Conservation (phyloP, 2,113 vertebrate genomes). For the Microtus richardsoni region DNA sequence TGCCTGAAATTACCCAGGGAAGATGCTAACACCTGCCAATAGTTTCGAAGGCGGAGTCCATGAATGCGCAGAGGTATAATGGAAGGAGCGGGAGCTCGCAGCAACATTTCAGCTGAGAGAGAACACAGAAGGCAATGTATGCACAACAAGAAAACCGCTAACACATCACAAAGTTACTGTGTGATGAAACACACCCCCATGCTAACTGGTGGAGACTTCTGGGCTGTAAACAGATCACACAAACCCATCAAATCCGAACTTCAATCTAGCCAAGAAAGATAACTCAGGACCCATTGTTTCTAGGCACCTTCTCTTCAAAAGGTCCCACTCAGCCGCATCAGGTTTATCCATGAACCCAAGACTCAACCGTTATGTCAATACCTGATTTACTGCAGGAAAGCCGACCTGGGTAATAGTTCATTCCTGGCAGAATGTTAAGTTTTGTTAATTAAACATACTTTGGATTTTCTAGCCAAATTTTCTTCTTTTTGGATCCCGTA, state of each 20-base stretch:
- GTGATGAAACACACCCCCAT: neutral
- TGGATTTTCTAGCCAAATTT: slow-evolving; percentile 51
- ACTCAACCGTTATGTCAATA: neutral
- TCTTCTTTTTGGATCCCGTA: neutral
- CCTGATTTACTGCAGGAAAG: neutral
- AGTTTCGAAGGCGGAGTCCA: slow-evolving; percentile 79
- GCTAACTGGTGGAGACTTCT: neutral
- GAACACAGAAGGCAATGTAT: slow-evolving; percentile 65
- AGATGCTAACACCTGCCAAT: slow-evolving; percentile 83
- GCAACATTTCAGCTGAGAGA: slow-evolving; percentile 63
- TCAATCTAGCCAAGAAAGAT: neutral
- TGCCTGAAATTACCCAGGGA: slow-evolving; percentile 79
- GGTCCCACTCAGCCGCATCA: neutral
- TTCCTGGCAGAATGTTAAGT: neutral
- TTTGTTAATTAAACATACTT: slow-evolving; percentile 50
- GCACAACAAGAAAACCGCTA: slow-evolving; percentile 62
- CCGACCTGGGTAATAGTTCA: neutral
- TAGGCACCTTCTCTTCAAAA: neutral
- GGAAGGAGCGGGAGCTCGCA: slow-evolving; percentile 58
- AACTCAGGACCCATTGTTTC: neutral
- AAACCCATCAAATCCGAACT: neutral
- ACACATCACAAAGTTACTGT: slow-evolving; percentile 64
- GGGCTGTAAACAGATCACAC: neutral
- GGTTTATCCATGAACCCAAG: neutral
- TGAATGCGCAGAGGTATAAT: slow-evolving; percentile 75